Evolutionary conservation across 1,140 invertebrate species (phyloP).

Genomic region (Radopholus similis): DNA sequence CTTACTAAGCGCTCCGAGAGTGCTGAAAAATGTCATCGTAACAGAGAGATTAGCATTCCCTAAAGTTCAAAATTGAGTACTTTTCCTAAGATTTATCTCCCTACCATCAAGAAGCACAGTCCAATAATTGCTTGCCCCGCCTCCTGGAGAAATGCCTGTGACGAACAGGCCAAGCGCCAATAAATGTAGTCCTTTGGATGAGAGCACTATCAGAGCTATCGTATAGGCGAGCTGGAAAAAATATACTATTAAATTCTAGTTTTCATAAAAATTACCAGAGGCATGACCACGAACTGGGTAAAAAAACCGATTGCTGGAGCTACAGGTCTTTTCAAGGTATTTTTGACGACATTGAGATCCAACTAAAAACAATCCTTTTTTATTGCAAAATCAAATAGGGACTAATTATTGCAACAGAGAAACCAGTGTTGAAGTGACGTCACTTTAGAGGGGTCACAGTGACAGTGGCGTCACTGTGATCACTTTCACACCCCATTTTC

Average conservation of each 20-base stretch:
- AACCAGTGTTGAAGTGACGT: no score
- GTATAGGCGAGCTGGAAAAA: constrained; percentile 72
- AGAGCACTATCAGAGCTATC: constrained; percentile 70
- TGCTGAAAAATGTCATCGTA: constrained; percentile 85
- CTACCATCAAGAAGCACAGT: constrained; percentile 77
- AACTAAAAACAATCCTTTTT: constrained; percentile 29
- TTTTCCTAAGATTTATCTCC: no score
- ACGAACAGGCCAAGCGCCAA: constrained; percentile 75
- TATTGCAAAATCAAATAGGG: neutral
- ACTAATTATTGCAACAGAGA: neutral
- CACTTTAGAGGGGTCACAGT: no score
- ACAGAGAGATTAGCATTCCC: constrained; percentile 83
- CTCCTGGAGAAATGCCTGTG: constrained; percentile 81
- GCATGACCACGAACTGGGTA: constrained; percentile 83
- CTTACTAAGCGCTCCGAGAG: constrained; percentile 75
- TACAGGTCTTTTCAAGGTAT: constrained; percentile 72
- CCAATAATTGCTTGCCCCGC: constrained; percentile 93
- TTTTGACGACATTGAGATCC: constrained; percentile 68
- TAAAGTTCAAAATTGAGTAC: no score
- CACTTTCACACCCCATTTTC: no score
- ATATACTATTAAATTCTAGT: neutral
- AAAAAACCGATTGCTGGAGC: constrained; percentile 77
- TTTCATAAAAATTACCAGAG: constrained; percentile 67
- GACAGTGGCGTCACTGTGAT: no score
- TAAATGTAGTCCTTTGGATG: constrained; percentile 42